Evolutionary conservation across 2,113 vertebrate species (phyloP).

Genomic region (Solea solea): DNA sequence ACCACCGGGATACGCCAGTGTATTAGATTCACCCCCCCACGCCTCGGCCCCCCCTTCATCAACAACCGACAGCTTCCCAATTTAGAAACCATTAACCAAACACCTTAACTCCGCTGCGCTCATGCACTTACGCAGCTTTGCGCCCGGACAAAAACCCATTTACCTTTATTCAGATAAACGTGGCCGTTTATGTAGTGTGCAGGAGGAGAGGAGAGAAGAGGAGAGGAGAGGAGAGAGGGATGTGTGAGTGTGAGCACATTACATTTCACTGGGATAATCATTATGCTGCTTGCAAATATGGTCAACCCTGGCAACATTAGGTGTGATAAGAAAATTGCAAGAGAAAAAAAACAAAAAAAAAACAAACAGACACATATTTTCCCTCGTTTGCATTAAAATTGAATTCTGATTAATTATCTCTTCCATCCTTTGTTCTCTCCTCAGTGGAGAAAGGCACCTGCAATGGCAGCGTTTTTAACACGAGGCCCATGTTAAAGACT

Average conservation of each 20-base stretch:
- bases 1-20: slow-evolving; percentile 78
- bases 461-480: slow-evolving; percentile 3
- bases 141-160: slow-evolving; percentile 4
- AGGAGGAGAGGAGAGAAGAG: slow-evolving; percentile 8
- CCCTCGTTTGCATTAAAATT: neutral
- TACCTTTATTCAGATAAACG: slow-evolving; percentile 14
- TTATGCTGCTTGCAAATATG: slow-evolving; percentile 12
- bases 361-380: neutral
- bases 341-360: neutral
- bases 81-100: slow-evolving; percentile 72
- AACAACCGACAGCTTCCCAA: slow-evolving; percentile 64
- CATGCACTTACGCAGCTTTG: slow-evolving; percentile 9
- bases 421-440: neutral
- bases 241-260: slow-evolving; percentile 5
- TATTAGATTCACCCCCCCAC: slow-evolving; percentile 62
- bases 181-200: slow-evolving; percentile 23
- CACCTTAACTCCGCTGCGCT: slow-evolving; percentile 41
- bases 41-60: neutral
- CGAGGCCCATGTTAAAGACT: slow-evolving; percentile 19
- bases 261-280: slow-evolving; percentile 9
- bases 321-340: neutral
- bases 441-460: slow-evolving; percentile 1
- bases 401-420: too few species aligned
- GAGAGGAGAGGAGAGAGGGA: slow-evolving; percentile 7
- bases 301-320: slow-evolving; percentile 4